phyloP scores from a whole-genome alignment of 1,140 invertebrate genomes.

The Himalopsyche phryganea region DNA sequence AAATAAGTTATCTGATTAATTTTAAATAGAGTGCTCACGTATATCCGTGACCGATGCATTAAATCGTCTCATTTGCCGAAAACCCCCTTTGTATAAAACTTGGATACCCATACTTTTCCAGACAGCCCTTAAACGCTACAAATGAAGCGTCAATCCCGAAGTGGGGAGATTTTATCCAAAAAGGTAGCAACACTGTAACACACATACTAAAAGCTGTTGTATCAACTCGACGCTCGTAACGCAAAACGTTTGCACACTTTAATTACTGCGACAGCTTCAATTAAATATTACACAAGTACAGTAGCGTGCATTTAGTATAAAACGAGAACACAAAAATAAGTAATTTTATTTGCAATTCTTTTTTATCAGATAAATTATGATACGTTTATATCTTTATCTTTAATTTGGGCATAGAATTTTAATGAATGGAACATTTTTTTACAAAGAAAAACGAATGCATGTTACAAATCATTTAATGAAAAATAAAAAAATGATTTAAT shows the following conservation, averaged over 20 bases:
- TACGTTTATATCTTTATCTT: no score
- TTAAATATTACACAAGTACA: slow-evolving; percentile 1
- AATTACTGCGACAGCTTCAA: slow-evolving; percentile 14
- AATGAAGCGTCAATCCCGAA: slow-evolving; percentile 15
- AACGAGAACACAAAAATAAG: no score
- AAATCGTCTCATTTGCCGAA: neutral
- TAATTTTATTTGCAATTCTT: no score
- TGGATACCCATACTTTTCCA: neutral
- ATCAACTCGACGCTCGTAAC: slow-evolving; percentile 2
- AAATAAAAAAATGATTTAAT: no score
- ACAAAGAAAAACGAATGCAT: no score
- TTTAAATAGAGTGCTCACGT: neutral
- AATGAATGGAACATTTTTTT: no score
- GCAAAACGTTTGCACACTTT: slow-evolving; percentile 11
- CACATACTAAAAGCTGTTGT: no score
- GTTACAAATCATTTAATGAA: no score
- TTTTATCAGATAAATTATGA: no score
- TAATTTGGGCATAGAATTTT: no score
- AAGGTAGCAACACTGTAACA: no score
- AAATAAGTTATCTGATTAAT: neutral
- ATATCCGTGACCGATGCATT: slow-evolving; percentile 1
- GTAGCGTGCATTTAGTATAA: no score
- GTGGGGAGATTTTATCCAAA: neutral
- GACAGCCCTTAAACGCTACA: slow-evolving; percentile 10
- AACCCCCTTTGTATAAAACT: neutral